Evolutionary conservation across 2,113 vertebrate genomes (phyloP), one percentile per base, ranked within the genome.

Genomic region (Microcebus ravelobensis): DNA sequence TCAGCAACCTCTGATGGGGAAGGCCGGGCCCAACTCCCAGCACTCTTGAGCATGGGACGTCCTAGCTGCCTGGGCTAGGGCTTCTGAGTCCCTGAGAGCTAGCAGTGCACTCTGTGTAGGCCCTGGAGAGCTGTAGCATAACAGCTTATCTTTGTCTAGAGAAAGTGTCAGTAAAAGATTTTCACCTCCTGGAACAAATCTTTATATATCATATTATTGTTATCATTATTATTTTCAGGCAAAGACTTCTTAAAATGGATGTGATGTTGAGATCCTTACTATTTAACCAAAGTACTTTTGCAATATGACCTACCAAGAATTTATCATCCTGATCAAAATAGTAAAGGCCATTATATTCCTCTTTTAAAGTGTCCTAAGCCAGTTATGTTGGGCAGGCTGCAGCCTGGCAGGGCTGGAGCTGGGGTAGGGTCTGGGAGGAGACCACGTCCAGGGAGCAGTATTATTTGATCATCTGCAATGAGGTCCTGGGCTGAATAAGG

Each of bases 191-290:
- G 21, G 21, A 68, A 71, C 25, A 80, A 81, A 87, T 73, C 17
- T 5, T 27, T 77, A 8, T 31, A 25, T 31, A 20, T 25, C 17
- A 89, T 48, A 59, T 48, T 42, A 12, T 91, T n/a, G n/a, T 67
- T 17, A n/a, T 29, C 5, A 71, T 73, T 15, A 59, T 80, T 14
- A 67, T 80, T 76, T 92, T 76, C 55, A 91, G 34, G 27, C 86
- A 82, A 95, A 93, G 31, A 21, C 7, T 87, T 85, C 36, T 86
- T 87, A n/a, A 83, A 73, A 86, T 79, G 50, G 77, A 52, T 70
- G 31, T 91, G 74, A 34, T 27, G 39, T 45, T 31, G 45, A 90
- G 31, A 90, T 50, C 45, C 50, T 79, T 87, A 55, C 31, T 74
- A 27, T 59, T 94, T 82, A 96, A 94, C 34, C 29, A 10, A 84